These are phyloP conservation scores for Oryzias sinensis DNA, from an alignment of 2,797 vertebrate species.

Conservation along the genomic window DNA sequence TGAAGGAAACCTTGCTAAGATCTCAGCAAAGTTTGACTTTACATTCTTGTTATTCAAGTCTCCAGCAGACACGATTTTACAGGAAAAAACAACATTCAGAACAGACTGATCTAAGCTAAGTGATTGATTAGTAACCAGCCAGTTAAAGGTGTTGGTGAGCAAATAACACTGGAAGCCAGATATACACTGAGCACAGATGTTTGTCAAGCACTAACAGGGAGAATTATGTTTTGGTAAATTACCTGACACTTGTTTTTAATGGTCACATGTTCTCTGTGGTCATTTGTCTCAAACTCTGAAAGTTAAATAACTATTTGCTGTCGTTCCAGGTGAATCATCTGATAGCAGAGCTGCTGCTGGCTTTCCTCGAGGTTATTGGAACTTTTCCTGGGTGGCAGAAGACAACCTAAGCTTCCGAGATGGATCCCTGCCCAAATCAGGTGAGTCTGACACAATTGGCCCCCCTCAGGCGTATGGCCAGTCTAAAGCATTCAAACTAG, in stretches of 20 bases:
- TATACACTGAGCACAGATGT: no score
- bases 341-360: conserved; percentile 34
- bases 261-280: not conserved
- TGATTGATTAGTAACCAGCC: conserved; percentile 3
- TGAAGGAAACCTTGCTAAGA: not conserved
- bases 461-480: conserved; percentile 42
- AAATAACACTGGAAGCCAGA: no score
- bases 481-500: conserved; percentile 30
- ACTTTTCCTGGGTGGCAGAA: conserved; percentile 81
- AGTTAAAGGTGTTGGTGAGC: not conserved
- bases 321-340: conserved; percentile 60
- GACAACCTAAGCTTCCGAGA: conserved; percentile 73
- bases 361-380: conserved; percentile 76
- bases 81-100: not conserved
- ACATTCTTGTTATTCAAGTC: not conserved
- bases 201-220: not conserved
- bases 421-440: conserved; percentile 47
- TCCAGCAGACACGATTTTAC: not conserved
- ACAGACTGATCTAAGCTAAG: not conserved
- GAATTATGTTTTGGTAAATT: conserved; percentile 3
- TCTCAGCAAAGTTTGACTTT: not conserved
- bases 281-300: conserved; percentile 1
- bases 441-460: conserved; percentile 67
- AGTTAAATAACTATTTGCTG: conserved; percentile 23
- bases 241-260: not conserved